Base-by-base conservation (phyloP, 2,113 vertebrate species). In the Uria aalge region DNA sequence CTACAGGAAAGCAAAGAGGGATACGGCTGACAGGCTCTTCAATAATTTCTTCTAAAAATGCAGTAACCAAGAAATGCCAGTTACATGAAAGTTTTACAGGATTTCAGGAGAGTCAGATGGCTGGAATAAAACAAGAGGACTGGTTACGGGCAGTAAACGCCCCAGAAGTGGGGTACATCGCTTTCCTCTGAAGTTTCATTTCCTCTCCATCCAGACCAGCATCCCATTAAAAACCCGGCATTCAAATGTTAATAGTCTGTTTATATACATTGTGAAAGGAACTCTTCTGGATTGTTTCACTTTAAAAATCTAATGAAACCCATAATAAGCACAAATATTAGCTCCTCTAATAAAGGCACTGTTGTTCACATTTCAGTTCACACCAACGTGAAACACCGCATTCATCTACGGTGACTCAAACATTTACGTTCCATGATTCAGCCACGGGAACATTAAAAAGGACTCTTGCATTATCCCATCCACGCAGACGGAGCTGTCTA, bases 381-480 rank as follows among this genome's bases (percentile, higher is more conserved):
- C 93, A 69, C 78, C 50, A 2, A 93, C 77, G 1, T 66, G 81
- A 91, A 95, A 71, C 68, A 13, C 91, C 32, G 0, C 96, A 96
- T 96, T 96, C 95, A 94, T 72, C 50, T 15, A 0, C 0, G 0
- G 36, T 97, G 96, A 97, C 95, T 97, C 97, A 94, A 75, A 40
- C 67, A 4, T 74, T 75, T 27, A 14, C 12, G 43, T 18, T 50
- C 88, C 85, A 5, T 96, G 96, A 97, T 86, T 97, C 96, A 97
- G 96, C 91, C 91, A 9, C 59, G 27, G 62, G 81, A 77, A 53
- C 85, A 53, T 48, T 24, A n/a, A 67, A 27, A 62, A 83, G 87
- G 87, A 27, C 62, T 94, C 53, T 3, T 5, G 45, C 78, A 21
- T 77, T 30, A 60, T n/a, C 90, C 94, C 79, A 60, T 50, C 74